These are phyloP conservation scores for Pentalonia nigronervosa DNA, from an alignment of 1,140 invertebrate species.

Conservation along the genomic window DNA sequence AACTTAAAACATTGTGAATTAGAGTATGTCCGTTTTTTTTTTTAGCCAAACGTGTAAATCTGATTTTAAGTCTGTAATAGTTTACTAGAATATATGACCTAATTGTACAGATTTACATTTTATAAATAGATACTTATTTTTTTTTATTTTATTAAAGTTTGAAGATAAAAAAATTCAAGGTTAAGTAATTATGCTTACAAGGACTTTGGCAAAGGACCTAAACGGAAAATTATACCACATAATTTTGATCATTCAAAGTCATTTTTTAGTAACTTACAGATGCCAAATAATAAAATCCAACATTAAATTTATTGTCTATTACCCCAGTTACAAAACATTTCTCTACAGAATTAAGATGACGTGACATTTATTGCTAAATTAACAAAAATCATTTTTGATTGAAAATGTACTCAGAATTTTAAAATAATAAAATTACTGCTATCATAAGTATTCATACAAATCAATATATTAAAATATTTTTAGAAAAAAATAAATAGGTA, in stretches of 20 bases:
- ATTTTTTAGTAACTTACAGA: background rate
- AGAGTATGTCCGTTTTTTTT: background rate
- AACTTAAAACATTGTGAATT: background rate
- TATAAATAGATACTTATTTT: background rate
- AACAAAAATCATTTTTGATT: background rate
- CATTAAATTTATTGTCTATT: conserved; percentile 24
- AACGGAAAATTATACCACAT: background rate
- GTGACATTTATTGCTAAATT: background rate
- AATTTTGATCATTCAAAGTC: conserved; percentile 12
- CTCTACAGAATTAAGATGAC: background rate
- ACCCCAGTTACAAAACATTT: background rate
- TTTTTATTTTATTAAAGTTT: background rate
- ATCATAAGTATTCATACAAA: background rate
- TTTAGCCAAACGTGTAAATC: background rate
- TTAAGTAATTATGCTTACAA: conserved; percentile 14
- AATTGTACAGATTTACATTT: conserved; percentile 5
- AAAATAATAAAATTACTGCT: background rate
- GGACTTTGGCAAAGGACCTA: conserved; percentile 13
- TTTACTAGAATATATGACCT: conserved; percentile 25
- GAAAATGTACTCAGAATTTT: background rate
- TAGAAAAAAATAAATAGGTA: background rate
- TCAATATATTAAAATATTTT: too few relatives aligned
- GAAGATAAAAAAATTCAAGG: conserved; percentile 42
- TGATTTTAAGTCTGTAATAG: conserved; percentile 19
- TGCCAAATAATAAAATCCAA: conserved; percentile 44